These are phyloP conservation scores for Oxytorus armatus DNA, from an alignment of 2,888 invertebrate species.

Conservation along the genomic window DNA sequence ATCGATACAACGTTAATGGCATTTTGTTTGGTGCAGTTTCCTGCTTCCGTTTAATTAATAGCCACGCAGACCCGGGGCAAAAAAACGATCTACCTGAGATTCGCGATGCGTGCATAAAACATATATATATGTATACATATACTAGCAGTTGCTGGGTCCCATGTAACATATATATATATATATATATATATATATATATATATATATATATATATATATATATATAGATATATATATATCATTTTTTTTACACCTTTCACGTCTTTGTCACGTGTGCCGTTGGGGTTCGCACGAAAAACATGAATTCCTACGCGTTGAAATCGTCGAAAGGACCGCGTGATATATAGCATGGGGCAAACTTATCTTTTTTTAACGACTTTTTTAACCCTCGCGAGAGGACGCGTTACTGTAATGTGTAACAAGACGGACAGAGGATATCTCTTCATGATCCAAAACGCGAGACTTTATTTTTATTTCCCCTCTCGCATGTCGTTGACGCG, in stretches of 20 bases:
- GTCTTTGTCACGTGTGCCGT: not conserved
- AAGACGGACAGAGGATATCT: slow-evolving; percentile 12
- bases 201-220: slow-evolving; percentile 7
- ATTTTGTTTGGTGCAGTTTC: slow-evolving; percentile 45
- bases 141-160: too few relatives aligned
- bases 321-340: too few relatives aligned
- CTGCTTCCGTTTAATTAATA: slow-evolving; percentile 45
- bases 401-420: not conserved
- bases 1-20: slow-evolving; percentile 34
- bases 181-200: slow-evolving; percentile 2
- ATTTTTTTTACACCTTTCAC: too few relatives aligned
- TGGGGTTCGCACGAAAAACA: too few relatives aligned
- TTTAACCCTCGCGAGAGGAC: slow-evolving; percentile 6
- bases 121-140: not conserved
- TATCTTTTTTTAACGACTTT: too few relatives aligned
- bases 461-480: slow-evolving; percentile 33
- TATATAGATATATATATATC: too few relatives aligned
- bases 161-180: too few relatives aligned
- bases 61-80: slow-evolving; percentile 33
- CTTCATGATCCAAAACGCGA: slow-evolving; percentile 31
- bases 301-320: too few relatives aligned
- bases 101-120: slow-evolving; percentile 34
- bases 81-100: slow-evolving; percentile 24
- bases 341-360: too few relatives aligned
- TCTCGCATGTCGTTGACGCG: not conserved